Base-by-base conservation (phyloP, 2,113 vertebrate species). In the Camelus bactrianus region DNA sequence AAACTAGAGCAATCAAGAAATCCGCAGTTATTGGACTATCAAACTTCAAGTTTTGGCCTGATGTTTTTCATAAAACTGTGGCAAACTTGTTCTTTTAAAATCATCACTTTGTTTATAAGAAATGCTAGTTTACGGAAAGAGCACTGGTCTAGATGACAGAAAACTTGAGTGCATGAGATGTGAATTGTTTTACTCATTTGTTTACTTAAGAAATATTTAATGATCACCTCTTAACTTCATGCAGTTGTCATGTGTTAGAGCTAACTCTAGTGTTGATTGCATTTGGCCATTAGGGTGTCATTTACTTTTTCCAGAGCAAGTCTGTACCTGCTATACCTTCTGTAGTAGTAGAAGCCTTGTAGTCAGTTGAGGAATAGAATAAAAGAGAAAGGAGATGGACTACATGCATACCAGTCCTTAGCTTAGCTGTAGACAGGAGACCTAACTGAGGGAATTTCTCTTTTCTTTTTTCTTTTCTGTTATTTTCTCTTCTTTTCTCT, bases 111-210 rank as follows among this genome's bases (percentile, higher is more conserved):
- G 76, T 38, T 82, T 56, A 60, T 62, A 54, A 46, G 58, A 87
- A 73, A 48, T 79, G 32, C 65, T 73, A 38, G 35, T 62, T 54
- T 80, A 14, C 46, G 65, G 38, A 48, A 58, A 65, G 56, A 46
- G 30, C 10, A 35, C 38, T 82, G 58, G 58, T 28, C 38, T 60
- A 38, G 58, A 28, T 60, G 38, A 58, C 50, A 75, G 76, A 69
- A 67, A 58, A 42, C 64, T 72, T 83, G 65, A 32, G 13, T 88
- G 32, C 30, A 82, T 69, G 69, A 38, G 26, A 38, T 76, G 10
- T 52, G 50, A 81, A 65, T 75, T 93, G 26, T 42, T 92, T 88
- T 35, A 86, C 16, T 95, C 28, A 46, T 92, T 77, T 42, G 38
- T 42, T 42, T 42, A 42, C 38, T 42, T 5, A 42, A 42, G 38